Base-by-base conservation (phyloP, 1,140 invertebrate genomes). In the Bombus vancouverensis region DNA sequence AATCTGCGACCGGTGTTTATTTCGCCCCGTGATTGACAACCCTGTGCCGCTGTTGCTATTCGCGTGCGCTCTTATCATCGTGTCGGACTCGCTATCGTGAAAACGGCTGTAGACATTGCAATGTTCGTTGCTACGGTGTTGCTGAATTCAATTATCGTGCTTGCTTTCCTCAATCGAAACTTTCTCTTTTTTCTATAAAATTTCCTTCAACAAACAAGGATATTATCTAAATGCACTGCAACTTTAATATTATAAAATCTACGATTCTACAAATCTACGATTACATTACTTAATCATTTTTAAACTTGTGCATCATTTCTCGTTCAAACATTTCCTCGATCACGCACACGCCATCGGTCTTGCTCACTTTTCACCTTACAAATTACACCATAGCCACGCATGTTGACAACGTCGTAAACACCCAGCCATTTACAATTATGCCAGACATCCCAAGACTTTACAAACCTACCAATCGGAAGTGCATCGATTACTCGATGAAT, bases 401-500 rank as follows among this genome's bases (percentile, higher is more conserved):
- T 32, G 78, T 44, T 47, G 65, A 32, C 39, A 47, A 70, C 32
- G 6, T 44, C 12, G 15, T 39, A 44, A 73, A 53, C 57, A 32
- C 25, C 32, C 13, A 28, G 18, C 53, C 25, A 39, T 37, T 77
- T 42, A 4, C 73, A 59, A 77, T 77, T 70, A 83, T 37, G n/a
- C 42, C 32, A 10, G 44, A 53, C 37, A 53, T 37, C 25, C 18
- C 18, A 22, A n/a, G 32, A 28, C 44, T 22, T 18, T 37, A n/a
- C 47, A 18, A 42, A 59, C 68, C 73, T 22, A 22, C 12, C 59
- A 57, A 87, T 87, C 82, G 74, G 57, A 74, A 73, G 28, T 47
- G 57, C 87, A 85, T 88, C 87, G 85, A 89, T 83, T 89, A 85
- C 85, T 73, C 82, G 32, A 84, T 47, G 66, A 65, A 70, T 77